A percentile compares a stretch with the other conserved stretches of the same genome.
These are phyloP conservation scores for Mythimna impura DNA, from an alignment of 2,888 invertebrate genomes.

Conservation along the genomic window DNA sequence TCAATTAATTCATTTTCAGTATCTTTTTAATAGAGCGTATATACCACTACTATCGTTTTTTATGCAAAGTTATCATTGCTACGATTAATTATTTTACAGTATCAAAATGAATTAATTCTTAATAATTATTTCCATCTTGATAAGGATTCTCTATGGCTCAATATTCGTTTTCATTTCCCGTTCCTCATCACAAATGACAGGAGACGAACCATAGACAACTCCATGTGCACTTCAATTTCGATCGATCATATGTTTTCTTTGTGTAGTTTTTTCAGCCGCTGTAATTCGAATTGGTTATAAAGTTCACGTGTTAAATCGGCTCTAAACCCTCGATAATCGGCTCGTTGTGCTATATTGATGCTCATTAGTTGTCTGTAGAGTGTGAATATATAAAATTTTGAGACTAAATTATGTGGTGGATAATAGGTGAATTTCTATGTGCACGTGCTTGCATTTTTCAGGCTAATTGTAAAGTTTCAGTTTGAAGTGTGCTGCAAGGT, in stretches of 20 bases:
- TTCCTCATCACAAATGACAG: conserved; percentile 70
- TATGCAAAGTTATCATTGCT: not conserved
- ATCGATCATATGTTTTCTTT: conserved; percentile 91
- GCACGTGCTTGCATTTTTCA: conserved; percentile 89
- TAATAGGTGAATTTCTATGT: conserved; percentile 82
- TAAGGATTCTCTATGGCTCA: conserved; percentile 27
- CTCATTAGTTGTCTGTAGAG: conserved; percentile 43
- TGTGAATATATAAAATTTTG: conserved; percentile 55
- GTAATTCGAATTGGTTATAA: conserved; percentile 88
- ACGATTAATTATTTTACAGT: not conserved
- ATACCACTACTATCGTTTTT: not conserved
- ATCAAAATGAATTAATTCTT: not conserved
- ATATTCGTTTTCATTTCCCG: conserved; percentile 53
- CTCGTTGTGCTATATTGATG: conserved; percentile 58
- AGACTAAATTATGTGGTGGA: conserved; percentile 73
- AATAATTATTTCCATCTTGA: conserved; percentile 5
- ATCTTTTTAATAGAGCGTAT: not conserved
- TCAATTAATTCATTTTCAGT: conserved; percentile 16
- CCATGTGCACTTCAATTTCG: conserved; percentile 89
- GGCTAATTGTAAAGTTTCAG: conserved; percentile 81
- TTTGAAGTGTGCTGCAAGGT: conserved; percentile 65
- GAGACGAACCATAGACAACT: conserved; percentile 82
- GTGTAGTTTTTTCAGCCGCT: conserved; percentile 90
- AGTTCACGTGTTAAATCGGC: conserved; percentile 74
- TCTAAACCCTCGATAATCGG: conserved; percentile 57